Evolutionary conservation across 2,888 invertebrate species (phyloP).

Genomic region (Tinea pellionella): DNA sequence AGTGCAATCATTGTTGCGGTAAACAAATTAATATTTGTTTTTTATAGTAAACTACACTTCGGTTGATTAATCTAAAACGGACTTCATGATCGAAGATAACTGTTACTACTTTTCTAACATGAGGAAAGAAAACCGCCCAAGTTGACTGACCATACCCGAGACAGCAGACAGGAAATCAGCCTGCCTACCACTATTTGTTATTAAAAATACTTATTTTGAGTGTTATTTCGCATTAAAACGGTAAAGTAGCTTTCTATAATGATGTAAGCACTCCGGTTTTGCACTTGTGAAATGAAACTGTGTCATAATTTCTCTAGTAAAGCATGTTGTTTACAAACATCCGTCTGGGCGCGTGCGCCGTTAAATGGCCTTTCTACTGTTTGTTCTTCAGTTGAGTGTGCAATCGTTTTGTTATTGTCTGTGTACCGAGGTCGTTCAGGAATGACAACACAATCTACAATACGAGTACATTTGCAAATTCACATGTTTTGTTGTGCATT

Average conservation of each 20-base stretch:
- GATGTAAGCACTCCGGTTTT: constrained; percentile 32
- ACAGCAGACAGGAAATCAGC: too few species aligned
- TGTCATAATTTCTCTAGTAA: constrained; percentile 29
- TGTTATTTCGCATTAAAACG: neutral
- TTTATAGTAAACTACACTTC: too few species aligned
- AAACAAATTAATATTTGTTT: too few species aligned
- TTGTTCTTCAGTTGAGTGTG: neutral
- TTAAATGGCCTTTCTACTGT: constrained; percentile 6
- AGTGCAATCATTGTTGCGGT: too few species aligned
- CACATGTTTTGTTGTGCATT: neutral
- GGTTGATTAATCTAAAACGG: too few species aligned
- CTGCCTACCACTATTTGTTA: too few species aligned
- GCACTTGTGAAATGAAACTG: constrained; percentile 33
- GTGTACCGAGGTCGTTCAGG: neutral
- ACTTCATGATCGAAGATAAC: too few species aligned
- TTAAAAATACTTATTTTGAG: too few species aligned
- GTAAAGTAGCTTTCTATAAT: constrained; percentile 34
- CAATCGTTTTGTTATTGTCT: constrained; percentile 7
- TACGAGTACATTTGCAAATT: neutral
- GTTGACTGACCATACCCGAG: too few species aligned
- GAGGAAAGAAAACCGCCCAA: too few species aligned
- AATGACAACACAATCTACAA: neutral
- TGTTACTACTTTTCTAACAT: too few species aligned
- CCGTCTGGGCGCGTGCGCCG: constrained; percentile 11
- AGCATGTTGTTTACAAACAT: constrained; percentile 21